Evolutionary conservation across 2,113 vertebrate genomes (phyloP).

Genomic region (Rhynchomys soricoides): DNA sequence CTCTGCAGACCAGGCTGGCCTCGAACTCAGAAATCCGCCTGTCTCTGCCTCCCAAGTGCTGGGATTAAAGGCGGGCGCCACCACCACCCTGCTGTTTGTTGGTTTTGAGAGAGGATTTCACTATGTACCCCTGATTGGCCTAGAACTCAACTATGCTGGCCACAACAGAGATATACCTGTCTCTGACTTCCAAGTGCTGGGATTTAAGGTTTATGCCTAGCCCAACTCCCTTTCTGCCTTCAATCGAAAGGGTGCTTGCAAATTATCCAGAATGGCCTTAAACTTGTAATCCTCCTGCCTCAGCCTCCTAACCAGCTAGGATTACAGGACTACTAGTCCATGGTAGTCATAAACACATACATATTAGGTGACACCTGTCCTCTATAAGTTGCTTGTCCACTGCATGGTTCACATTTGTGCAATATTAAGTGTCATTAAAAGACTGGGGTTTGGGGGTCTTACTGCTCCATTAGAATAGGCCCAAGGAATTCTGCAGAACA

Average conservation of each 20-base stretch:
- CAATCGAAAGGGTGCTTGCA: background rate
- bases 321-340: background rate
- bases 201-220: background rate
- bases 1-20: too few species aligned
- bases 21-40: too few species aligned
- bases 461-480: background rate
- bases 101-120: background rate
- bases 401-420: background rate
- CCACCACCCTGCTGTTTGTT: too few species aligned
- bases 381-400: background rate
- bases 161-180: background rate
- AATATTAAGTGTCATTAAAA: background rate
- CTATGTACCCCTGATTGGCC: background rate
- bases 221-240: background rate
- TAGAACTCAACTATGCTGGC: background rate
- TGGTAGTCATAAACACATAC: background rate
- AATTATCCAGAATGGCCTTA: background rate
- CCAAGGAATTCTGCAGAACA: background rate
- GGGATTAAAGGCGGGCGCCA: too few species aligned
- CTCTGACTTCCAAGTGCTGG: too few species aligned
- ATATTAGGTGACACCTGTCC: background rate
- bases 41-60: too few species aligned
- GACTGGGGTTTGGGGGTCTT: background rate
- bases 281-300: background rate
- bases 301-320: background rate